phyloP scores from a whole-genome alignment of 2,113 vertebrate species.

The Pluvialis apricaria region DNA sequence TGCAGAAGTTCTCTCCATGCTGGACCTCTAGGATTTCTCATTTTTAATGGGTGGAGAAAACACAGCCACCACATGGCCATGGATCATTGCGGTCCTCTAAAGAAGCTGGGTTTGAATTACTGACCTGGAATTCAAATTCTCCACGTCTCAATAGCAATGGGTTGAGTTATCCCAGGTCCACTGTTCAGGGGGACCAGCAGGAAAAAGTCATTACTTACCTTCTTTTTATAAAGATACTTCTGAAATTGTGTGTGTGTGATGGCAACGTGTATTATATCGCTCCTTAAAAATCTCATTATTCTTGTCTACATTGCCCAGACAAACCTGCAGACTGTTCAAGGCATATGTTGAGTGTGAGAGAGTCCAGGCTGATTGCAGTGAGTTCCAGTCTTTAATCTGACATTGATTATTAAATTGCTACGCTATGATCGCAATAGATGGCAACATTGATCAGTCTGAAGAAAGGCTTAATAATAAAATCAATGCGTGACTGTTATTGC shows the following conservation, averaged over 20 bases:
- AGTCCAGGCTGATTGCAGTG: not conserved
- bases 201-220: not conserved
- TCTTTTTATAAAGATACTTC: not conserved
- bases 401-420: constrained; percentile 28
- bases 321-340: not conserved
- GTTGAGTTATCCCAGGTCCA: not conserved
- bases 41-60: not conserved
- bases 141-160: not conserved
- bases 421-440: not conserved
- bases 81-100: not conserved
- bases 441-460: not conserved
- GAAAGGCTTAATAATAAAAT: constrained; percentile 14
- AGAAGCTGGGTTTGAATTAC: not conserved
- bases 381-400: not conserved
- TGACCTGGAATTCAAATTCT: not conserved
- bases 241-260: not conserved
- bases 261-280: not conserved
- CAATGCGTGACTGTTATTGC: not conserved
- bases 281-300: not conserved
- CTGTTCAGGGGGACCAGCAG: not conserved
- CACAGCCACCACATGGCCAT: not conserved
- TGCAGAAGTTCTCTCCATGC: not conserved
- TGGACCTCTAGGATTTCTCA: not conserved
- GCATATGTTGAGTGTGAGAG: not conserved
- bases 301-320: not conserved